Conservation (phyloP, 92 coral and sea anemone species). For the Phenganax marumi region DNA sequence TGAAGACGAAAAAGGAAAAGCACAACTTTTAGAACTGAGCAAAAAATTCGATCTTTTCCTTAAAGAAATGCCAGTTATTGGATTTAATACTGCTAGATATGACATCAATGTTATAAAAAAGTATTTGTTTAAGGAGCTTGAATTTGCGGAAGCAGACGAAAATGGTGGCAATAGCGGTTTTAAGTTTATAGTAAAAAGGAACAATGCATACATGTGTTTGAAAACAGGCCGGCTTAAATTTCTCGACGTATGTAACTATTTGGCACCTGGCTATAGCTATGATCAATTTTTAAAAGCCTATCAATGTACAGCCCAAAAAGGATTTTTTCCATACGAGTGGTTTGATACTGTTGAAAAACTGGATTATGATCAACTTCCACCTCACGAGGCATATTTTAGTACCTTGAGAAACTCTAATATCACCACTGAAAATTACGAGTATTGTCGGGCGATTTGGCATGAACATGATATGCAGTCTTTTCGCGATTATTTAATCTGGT, state of each 20-base stretch:
- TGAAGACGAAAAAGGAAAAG: slow-evolving; percentile 13
- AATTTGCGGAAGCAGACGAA: neutral
- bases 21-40: neutral
- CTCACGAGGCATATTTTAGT: neutral
- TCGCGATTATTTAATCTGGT: neutral
- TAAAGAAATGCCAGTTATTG: neutral
- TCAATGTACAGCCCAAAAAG: neutral
- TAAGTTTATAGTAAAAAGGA: neutral
- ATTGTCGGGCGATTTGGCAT: neutral
- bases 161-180: neutral
- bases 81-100: too few species aligned
- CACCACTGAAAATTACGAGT: neutral
- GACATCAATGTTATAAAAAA: too few species aligned
- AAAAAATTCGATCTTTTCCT: neutral
- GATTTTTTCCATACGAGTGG: too few species aligned
- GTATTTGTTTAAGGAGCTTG: neutral
- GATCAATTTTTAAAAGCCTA: slow-evolving; percentile 5
- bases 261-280: too few species aligned
- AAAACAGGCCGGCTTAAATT: neutral
- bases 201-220: neutral
- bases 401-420: neutral
- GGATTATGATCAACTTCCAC: neutral
- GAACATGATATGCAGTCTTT: neutral
- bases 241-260: too few species aligned
- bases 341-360: neutral